Evolutionary conservation across 2,797 vertebrate species (phyloP), one percentile per base, ranked within the genome.

Genomic region (Cyclopterus lumpus): DNA sequence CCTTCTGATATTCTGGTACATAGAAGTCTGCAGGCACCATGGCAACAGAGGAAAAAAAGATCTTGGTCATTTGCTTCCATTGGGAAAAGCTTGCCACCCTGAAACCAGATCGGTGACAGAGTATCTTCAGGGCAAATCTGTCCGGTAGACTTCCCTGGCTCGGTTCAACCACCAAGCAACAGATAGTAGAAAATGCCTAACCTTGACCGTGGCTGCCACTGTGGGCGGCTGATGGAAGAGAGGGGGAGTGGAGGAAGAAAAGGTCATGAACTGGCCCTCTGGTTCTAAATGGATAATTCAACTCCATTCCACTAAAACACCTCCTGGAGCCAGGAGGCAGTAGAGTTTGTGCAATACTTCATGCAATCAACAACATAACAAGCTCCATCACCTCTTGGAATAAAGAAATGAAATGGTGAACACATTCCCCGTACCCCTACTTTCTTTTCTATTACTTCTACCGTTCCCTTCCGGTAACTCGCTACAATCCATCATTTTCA

Each of bases 271-370:
- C 88, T 90, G 60, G 68, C 90, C 90, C 89, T 86, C 82, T 78
- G 85, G 87, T 90, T 86, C 72, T 92, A 92, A 94, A 93, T 87
- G 88, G 92, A 89, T 92, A 88, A 91, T 93, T 93, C 90, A 90
- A 93, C 88, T 92, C 80, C 80, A 84, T 90, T 86, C 83, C 83
- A 81, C 86, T 86, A 82, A 92, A 87, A 88, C 81, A 88, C 76
- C 79, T 79, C 85, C 71, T 4, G 38, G 60, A 89, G 86, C 82
- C 69, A 66, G 67, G 77, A 85, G 86, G 85, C 79, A 77, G 71
- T 40, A 8, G 70, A 83, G 77, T 91, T 91, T 90, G 82, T 86
- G 82, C 81, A 83, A 82, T 80, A 67, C 71, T 71, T 89, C 73
- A 48, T 69, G 83, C 84, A 79, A 88, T 87, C 83, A 91, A 91